These are phyloP conservation scores for Morbakka virulenta DNA, from an alignment of 30 jellyfish, hydroid and myxozoan species.

Conservation along the genomic window DNA sequence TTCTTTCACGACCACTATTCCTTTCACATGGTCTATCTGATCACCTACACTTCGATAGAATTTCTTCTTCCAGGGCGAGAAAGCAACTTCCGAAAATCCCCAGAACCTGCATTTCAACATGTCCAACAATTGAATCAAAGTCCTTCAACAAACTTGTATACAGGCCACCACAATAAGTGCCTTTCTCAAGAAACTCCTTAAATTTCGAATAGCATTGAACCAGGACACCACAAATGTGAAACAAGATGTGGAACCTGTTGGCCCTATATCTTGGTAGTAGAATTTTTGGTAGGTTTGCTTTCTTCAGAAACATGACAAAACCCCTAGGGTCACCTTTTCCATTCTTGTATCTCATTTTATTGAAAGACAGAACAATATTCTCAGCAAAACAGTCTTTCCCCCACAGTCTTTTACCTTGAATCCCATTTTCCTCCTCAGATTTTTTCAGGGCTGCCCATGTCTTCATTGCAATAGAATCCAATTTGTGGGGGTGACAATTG, in stretches of 20 bases:
- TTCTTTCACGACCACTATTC: slow-evolving; percentile 22
- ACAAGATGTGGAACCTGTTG: slow-evolving; percentile 39
- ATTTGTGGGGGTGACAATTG: not conserved
- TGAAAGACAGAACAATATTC: too few relatives aligned
- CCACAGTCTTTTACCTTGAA: not conserved
- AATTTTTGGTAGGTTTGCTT: slow-evolving; percentile 25
- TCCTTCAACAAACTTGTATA: slow-evolving; percentile 17
- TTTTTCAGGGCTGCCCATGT: not conserved
- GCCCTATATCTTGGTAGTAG: slow-evolving; percentile 42
- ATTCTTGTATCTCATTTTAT: too few relatives aligned
- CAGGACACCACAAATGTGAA: slow-evolving; percentile 47
- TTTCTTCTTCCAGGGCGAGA: slow-evolving; percentile 53
- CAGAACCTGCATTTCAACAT: slow-evolving; percentile 31
- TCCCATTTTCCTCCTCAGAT: not conserved
- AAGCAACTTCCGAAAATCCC: slow-evolving; percentile 46
- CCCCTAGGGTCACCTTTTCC: slow-evolving; percentile 42
- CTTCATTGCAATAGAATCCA: not conserved
- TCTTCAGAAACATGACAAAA: slow-evolving; percentile 5
- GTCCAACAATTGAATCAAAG: slow-evolving; percentile 2
- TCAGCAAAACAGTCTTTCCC: not conserved
- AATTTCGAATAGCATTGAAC: slow-evolving; percentile 5
- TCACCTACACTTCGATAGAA: not conserved
- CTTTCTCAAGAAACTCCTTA: slow-evolving; percentile 11
- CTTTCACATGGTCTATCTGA: slow-evolving; percentile 39
- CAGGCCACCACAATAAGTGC: slow-evolving; percentile 53